Evolutionary conservation across 2,888 invertebrate genomes (phyloP), one percentile per base, ranked within the genome.

Genomic region (Meliscaeva auricollis): DNA sequence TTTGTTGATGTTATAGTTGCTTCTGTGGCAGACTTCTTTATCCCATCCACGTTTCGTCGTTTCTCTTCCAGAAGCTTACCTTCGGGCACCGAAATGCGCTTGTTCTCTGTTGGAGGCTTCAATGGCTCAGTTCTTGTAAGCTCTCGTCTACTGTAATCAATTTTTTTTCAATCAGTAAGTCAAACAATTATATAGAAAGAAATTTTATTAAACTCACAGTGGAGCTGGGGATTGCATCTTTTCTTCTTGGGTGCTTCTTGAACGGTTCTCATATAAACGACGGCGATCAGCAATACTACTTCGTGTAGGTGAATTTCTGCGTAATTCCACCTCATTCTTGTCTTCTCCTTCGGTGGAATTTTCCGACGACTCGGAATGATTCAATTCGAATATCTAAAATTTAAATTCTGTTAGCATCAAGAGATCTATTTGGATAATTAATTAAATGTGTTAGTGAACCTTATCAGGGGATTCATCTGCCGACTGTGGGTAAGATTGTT

Each of bases 271-370:
- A 90, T 97, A 97, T 87, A 96, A 93, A 85, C 95, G 95, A 0
- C 96, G 94, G 41, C 95, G 92, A 89, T 96, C 97, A 1, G 97
- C 96, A 87, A 97, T 96, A 52, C 96, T 95, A 80, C 93, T 94
- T 64, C 95, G 94, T 89, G 95, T 95, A 7, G 93, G 92, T 2
- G 94, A 94, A 22, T 94, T 93, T 75, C 95, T 92, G 80, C 94
- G 94, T 75, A 95, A 93, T 88, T 93, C 93, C 1, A 91, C 90
- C 83, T 92, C 92, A 2, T 92, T 89, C 26, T 93, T 93, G 82
- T 92, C 92, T 75, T 93, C 93, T 68, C 93, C 93, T 88, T 94
- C 93, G 0, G 94, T 94, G 0, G 93, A 93, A 32, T 93, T 93
- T 87, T 94, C 94, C 46, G 92, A 92, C 5, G 93, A 92, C 78